Percentiles rank a stretch among this genome's conserved stretches.
phyloP scores from a whole-genome alignment of 2,113 vertebrate genomes.

The Ophthalmolycus amberensis region DNA sequence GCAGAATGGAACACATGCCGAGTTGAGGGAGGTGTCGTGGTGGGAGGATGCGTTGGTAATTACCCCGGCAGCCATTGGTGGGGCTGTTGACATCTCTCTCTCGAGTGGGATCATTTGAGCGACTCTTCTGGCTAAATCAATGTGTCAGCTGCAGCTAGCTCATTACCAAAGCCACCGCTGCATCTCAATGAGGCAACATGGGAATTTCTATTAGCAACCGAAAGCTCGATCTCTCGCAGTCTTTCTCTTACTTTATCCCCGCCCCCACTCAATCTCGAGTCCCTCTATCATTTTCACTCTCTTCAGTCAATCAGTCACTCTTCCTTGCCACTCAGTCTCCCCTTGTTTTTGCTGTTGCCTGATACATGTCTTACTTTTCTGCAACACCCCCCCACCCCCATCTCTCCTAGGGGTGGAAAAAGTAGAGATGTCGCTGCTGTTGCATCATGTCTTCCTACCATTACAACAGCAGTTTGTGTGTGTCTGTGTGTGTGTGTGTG shows the following conservation, averaged over 20 bases:
- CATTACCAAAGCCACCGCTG: conserved; percentile 66
- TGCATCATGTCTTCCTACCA: conserved; percentile 58
- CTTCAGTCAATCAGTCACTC: conserved; percentile 41
- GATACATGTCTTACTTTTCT: conserved; percentile 21
- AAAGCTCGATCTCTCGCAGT: conserved; percentile 32
- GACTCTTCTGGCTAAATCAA: conserved; percentile 73
- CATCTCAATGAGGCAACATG: conserved; percentile 68
- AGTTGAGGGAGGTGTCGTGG: conserved; percentile 33
- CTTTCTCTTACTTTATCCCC: background rate
- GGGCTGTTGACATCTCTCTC: conserved; percentile 76
- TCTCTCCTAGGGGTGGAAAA: conserved; percentile 42
- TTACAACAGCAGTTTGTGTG: conserved; percentile 17
- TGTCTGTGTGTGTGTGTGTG: conserved; percentile 1
- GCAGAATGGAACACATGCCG: conserved; percentile 10
- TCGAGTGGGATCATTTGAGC: conserved; percentile 71
- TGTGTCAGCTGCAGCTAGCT: conserved; percentile 70
- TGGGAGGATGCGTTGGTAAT: conserved; percentile 50
- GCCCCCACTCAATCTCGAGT: background rate
- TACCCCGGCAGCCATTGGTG: conserved; percentile 61
- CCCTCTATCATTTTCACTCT: conserved; percentile 33
- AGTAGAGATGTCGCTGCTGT: conserved; percentile 49
- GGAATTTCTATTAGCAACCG: conserved; percentile 68
- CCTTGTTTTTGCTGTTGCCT: conserved; percentile 39
- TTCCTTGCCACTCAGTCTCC: conserved; percentile 15
- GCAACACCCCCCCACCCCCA: background rate